These are phyloP conservation scores for Pantherophis alleghaniensis DNA, from an alignment of 2,797 vertebrate genomes.

Conservation along the genomic window DNA sequence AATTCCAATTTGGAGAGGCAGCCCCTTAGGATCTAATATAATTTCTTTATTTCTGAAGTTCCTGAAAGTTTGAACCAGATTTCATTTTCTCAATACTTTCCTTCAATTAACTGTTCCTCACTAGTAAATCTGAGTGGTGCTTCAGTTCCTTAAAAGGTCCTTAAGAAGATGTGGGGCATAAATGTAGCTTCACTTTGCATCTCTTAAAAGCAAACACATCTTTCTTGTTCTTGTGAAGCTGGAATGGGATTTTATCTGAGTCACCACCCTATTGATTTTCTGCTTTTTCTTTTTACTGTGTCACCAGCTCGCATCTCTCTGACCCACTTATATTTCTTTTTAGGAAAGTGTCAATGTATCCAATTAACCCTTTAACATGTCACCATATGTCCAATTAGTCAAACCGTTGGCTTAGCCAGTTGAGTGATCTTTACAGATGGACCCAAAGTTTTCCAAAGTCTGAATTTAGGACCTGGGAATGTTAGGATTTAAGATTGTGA, in stretches of 20 bases:
- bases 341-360: neutral
- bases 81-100: neutral
- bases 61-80: neutral
- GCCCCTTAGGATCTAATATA: neutral
- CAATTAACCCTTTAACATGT: neutral
- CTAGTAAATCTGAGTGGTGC: neutral
- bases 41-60: neutral
- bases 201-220: neutral
- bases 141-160: neutral
- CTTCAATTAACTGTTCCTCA: neutral
- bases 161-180: neutral
- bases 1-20: neutral
- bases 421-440: neutral
- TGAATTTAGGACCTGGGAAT: neutral
- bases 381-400: neutral
- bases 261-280: neutral
- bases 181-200: neutral
- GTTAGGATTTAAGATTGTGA: neutral
- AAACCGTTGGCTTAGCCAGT: neutral
- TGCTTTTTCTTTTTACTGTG: neutral
- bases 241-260: neutral
- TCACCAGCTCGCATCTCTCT: neutral
- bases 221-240: neutral
- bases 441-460: neutral
- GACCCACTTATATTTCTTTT: neutral